These are phyloP conservation scores for Drosophila cracens DNA, from an alignment of 2,888 invertebrate genomes.

Conservation along the genomic window DNA sequence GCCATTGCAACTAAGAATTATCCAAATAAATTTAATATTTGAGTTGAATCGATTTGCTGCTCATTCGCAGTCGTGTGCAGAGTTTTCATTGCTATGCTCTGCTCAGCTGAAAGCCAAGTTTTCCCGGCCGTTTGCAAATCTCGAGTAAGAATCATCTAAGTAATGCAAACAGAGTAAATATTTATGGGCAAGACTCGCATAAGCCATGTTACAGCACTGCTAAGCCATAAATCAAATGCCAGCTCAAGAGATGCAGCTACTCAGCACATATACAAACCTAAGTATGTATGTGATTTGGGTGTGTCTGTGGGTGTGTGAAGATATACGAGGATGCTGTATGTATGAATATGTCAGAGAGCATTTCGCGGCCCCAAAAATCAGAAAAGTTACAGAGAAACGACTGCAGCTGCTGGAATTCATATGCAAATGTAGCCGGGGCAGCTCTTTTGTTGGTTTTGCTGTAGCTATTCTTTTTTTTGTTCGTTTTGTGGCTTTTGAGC, in stretches of 20 bases:
- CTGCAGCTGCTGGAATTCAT: constrained; percentile 65
- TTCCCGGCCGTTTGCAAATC: constrained; percentile 72
- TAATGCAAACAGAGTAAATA: constrained; percentile 74
- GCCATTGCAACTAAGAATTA: constrained; percentile 21
- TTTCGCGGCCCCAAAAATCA: constrained; percentile 53
- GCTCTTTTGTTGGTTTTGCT: constrained; percentile 17
- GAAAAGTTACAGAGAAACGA: constrained; percentile 47
- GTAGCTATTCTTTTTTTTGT: not conserved
- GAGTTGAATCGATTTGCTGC: constrained; percentile 47
- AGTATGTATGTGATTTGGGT: not conserved
- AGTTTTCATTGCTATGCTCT: constrained; percentile 29
- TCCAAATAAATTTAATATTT: constrained; percentile 46
- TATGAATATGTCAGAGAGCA: constrained; percentile 40
- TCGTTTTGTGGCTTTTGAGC: constrained; percentile 26
- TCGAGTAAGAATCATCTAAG: constrained; percentile 64
- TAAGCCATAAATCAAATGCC: constrained; percentile 76
- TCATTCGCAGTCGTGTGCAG: constrained; percentile 21
- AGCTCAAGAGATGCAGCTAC: constrained; percentile 42
- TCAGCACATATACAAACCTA: constrained; percentile 16
- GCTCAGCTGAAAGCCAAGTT: constrained; percentile 44
- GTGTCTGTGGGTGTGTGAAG: not conserved
- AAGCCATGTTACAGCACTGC: constrained; percentile 72
- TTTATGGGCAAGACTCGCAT: constrained; percentile 65
- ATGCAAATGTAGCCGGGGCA: constrained; percentile 60
- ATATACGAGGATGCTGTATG: constrained; percentile 10